Percentiles rank a stretch among this genome's conserved stretches.
Evolutionary conservation across 2,888 invertebrate genomes (phyloP).

Genomic region (Aplocera efformata): DNA sequence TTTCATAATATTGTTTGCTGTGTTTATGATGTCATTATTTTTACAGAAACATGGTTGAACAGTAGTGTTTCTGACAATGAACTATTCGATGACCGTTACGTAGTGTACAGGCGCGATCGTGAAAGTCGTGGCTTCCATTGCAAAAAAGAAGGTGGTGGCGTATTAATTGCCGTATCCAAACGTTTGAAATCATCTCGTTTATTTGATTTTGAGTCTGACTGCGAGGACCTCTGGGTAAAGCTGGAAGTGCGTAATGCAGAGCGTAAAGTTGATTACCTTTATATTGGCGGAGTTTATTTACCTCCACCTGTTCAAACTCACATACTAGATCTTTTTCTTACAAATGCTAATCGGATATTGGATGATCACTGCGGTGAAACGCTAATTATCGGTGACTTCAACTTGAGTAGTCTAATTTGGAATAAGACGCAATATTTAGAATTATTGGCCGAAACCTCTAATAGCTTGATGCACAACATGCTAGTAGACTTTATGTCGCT

Average conservation of each 20-base stretch:
- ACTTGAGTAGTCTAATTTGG: no score
- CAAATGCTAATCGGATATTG: not conserved
- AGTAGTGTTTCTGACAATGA: not conserved
- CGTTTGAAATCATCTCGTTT: not conserved
- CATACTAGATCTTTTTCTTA: not conserved
- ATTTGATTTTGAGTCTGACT: not conserved
- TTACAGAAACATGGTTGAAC: constrained; percentile 2
- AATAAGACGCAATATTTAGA: no score
- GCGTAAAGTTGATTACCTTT: not conserved
- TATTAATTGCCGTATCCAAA: not conserved
- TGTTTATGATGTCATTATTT: not conserved
- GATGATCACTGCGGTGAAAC: not conserved
- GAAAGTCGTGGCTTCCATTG: not conserved
- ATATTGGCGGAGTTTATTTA: not conserved
- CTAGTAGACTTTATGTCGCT: not conserved
- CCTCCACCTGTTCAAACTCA: not conserved
- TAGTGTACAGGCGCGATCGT: not conserved
- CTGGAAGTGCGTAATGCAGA: not conserved
- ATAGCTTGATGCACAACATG: not conserved
- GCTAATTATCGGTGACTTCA: no score
- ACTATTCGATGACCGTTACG: not conserved
- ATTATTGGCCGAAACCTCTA: not conserved
- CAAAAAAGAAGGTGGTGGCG: not conserved
- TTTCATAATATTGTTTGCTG: not conserved
- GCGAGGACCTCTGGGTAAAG: not conserved